Evolutionary conservation across 2,888 invertebrate species (phyloP).

Genomic region (Schizotus pectinicornis): DNA sequence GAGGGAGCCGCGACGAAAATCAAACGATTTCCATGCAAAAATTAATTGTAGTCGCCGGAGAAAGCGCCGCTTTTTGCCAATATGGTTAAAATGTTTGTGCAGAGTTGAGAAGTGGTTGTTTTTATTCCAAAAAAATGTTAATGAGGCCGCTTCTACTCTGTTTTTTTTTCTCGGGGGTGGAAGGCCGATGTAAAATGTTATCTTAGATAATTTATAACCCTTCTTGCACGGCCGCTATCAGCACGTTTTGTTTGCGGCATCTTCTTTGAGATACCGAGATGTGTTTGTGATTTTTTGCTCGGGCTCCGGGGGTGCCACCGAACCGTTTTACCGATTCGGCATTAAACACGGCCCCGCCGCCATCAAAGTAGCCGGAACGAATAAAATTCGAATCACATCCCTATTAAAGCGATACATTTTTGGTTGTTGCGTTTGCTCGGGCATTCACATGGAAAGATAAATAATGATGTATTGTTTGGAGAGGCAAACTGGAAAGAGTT

Average conservation of each 20-base stretch:
- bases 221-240: constrained; percentile 10
- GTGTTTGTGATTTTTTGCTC: too few relatives aligned
- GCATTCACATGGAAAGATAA: constrained; percentile 49
- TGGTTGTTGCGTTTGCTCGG: constrained; percentile 43
- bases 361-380: constrained; percentile 36
- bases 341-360: constrained; percentile 4
- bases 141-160: constrained; percentile 10
- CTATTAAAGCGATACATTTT: constrained; percentile 46
- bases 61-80: constrained; percentile 5
- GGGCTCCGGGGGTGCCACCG: too few relatives aligned
- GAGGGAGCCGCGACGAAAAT: too few relatives aligned
- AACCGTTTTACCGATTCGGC: not conserved
- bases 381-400: constrained; percentile 49
- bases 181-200: not conserved
- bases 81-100: constrained; percentile 11
- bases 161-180: too few relatives aligned
- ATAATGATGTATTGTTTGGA: constrained; percentile 50
- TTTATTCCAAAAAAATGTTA: constrained; percentile 14
- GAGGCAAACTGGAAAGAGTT: constrained; percentile 27
- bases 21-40: too few relatives aligned
- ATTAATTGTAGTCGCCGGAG: too few relatives aligned
- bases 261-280: not conserved
- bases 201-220: constrained; percentile 9
- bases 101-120: constrained; percentile 3
- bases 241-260: constrained; percentile 6